Conservation (phyloP, 1,140 invertebrate species). For the Chrysoperla carnea region DNA sequence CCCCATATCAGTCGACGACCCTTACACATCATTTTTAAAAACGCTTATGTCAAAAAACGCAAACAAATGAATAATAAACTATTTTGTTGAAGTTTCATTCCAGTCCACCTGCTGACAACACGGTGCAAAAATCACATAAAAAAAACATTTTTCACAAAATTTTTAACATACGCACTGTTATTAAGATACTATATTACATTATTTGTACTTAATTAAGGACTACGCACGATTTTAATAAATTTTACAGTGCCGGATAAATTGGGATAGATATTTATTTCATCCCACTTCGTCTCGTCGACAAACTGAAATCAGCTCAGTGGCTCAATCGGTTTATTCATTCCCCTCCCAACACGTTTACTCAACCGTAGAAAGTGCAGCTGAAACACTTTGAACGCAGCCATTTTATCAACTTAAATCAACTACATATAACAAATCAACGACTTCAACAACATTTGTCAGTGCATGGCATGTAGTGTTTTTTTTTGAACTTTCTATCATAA, state of each 20-base stretch:
- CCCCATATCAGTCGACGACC: neutral
- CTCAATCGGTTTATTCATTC: neutral
- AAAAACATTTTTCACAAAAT: neutral
- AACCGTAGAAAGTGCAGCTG: too few relatives aligned
- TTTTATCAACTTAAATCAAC: neutral
- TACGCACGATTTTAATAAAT: neutral
- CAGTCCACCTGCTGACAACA: constrained; percentile 3
- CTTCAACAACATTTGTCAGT: too few relatives aligned
- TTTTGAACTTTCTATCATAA: too few relatives aligned
- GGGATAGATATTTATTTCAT: neutral
- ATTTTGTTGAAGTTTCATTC: neutral
- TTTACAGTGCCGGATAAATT: neutral
- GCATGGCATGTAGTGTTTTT: too few relatives aligned
- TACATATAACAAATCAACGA: too few relatives aligned
- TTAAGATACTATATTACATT: neutral
- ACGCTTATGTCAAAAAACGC: too few relatives aligned
- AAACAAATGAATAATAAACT: too few relatives aligned
- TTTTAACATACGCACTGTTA: neutral
- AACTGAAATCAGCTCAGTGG: neutral
- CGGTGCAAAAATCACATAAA: neutral
- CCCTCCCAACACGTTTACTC: neutral
- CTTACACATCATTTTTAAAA: neutral
- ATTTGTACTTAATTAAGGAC: neutral
- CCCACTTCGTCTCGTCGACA: neutral
- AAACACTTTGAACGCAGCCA: neutral